These are phyloP conservation scores for Carposina sasakii DNA, from an alignment of 1,140 invertebrate genomes.

Conservation along the genomic window DNA sequence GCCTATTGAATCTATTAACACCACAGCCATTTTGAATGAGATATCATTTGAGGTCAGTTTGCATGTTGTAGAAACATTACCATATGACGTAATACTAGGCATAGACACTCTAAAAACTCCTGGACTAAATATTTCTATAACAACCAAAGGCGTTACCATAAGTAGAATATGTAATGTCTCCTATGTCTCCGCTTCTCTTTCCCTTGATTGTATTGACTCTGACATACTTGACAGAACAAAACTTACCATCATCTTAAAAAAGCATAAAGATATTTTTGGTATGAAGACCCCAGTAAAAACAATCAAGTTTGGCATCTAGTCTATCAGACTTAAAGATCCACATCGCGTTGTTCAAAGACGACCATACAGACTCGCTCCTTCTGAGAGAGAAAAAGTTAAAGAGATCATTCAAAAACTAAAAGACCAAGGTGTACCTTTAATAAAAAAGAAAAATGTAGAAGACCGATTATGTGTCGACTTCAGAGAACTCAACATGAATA, in stretches of 20 bases:
- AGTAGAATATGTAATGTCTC: neutral
- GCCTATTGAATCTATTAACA: neutral
- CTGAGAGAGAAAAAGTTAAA: slow-evolving; percentile 8
- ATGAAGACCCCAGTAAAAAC: neutral
- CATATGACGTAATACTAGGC: neutral
- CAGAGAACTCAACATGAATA: slow-evolving; percentile 19
- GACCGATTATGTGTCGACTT: slow-evolving; percentile 31
- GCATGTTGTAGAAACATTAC: slow-evolving; percentile 1
- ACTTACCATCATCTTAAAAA: neutral
- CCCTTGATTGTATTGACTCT: neutral
- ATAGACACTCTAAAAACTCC: neutral
- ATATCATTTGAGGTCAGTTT: slow-evolving; percentile 1
- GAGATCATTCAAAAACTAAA: slow-evolving; percentile 12
- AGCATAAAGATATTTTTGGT: neutral
- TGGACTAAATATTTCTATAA: neutral
- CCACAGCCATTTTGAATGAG: neutral
- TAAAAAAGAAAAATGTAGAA: slow-evolving; percentile 29
- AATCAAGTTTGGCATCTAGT: neutral
- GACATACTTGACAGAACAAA: neutral
- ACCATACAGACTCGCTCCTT: slow-evolving; percentile 29
- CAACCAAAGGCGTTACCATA: neutral
- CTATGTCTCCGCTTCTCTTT: neutral
- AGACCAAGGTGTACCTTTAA: slow-evolving; percentile 17
- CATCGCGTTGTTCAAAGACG: slow-evolving; percentile 26
- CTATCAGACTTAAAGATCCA: slow-evolving; percentile 17